Evolutionary conservation across 2,888 invertebrate genomes (phyloP), one percentile per base, ranked within the genome.

Genomic region (Taphrorychus bicolor): DNA sequence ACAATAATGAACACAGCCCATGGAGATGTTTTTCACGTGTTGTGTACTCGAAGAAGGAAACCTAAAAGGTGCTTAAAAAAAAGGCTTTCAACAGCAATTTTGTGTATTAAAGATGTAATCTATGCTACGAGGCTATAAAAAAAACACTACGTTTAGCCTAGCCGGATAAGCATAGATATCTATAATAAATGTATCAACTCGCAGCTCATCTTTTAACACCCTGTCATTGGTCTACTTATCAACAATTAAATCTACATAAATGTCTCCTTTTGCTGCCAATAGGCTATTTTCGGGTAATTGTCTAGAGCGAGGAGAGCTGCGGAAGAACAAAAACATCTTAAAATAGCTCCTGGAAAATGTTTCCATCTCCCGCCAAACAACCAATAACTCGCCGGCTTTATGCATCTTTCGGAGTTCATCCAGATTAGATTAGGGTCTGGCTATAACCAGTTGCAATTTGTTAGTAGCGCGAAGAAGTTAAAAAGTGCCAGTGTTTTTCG

Each of bases 321-420:
- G 40, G 57, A 63, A 57, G 24, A 63, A 40, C 49, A 17, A 63
- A 57, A 19, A 32, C 14, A 49, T 57, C 63, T 48, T 56, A 57
- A 63, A 63, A 57, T 63, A 63, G 63, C 45, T 32, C 11, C 24
- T 32, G 4, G 56, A 56, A 23, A 40, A 56, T 21, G 48, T 45
- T 49, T 57, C 40, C 14, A 40, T 24, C 56, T 62, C 63, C 63
- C 63, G 56, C 62, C 32, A 21, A 32, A 9, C 57, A 32, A 11
- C 48, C 21, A 19, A 24, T 48, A 22, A 48, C 48, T 24, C 32
- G 45, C 32, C 23, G 18, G 49, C 22, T 49, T 63, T 56, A 56
- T 63, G 11, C 40, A 40, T 49, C 22, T 49, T 45, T 19, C 16
- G n/a, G 40, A 23, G 32, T 49, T 57, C 63, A 56, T 63, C 40